Percentiles rank a stretch among this genome's conserved stretches.
phyloP scores from a whole-genome alignment of 2,797 vertebrate species.

The Peromyscus aztecus region DNA sequence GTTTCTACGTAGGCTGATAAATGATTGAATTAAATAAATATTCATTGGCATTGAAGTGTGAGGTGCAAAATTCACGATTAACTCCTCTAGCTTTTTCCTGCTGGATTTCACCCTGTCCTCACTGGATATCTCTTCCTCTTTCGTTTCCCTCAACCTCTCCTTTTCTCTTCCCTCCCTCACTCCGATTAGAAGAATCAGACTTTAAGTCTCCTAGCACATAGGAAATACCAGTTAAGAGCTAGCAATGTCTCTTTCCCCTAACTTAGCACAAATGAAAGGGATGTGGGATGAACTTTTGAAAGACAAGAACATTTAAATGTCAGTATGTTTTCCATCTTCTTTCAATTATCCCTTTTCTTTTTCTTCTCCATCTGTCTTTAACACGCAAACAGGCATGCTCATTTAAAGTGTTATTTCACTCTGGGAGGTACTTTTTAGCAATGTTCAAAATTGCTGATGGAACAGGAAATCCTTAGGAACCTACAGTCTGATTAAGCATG shows the following conservation, averaged over 20 bases:
- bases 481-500: constrained; percentile 45
- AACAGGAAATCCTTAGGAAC: constrained; percentile 51
- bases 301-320: constrained; percentile 75
- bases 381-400: constrained; percentile 73
- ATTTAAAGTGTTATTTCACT: constrained; percentile 72
- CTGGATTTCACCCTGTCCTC: not conserved
- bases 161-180: not conserved
- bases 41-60: not conserved
- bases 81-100: not conserved
- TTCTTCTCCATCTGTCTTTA: constrained; percentile 71
- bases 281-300: constrained; percentile 56
- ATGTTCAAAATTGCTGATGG: constrained; percentile 56
- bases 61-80: not conserved
- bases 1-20: not conserved
- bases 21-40: not conserved
- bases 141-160: not conserved
- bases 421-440: constrained; percentile 70
- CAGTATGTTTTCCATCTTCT: constrained; percentile 70
- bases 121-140: not conserved
- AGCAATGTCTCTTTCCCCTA: not conserved
- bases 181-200: not conserved
- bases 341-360: constrained; percentile 58
- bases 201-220: not conserved
- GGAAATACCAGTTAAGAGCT: not conserved
- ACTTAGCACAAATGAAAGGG: not conserved